Evolutionary conservation across 2,113 vertebrate genomes (phyloP).

Genomic region (Tretioscincus oriximinensis): DNA sequence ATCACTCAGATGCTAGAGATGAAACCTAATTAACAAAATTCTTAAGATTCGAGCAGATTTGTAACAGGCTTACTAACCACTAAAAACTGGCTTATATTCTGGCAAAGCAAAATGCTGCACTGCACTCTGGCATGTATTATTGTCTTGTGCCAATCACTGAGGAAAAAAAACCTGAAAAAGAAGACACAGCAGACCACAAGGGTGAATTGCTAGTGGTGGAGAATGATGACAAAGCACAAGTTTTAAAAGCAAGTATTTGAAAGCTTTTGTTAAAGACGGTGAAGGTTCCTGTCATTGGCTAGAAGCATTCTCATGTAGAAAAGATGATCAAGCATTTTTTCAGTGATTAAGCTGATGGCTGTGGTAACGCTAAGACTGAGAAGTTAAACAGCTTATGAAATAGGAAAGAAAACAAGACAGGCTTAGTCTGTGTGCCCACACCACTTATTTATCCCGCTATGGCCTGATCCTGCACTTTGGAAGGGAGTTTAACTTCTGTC

Average conservation of each 20-base stretch:
- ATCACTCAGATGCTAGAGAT: conserved; percentile 30
- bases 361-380: not conserved
- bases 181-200: conserved; percentile 29
- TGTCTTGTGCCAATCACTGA: not conserved
- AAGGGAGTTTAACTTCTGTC: too few species aligned
- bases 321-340: conserved; percentile 19
- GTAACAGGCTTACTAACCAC: conserved; percentile 35
- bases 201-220: conserved; percentile 39
- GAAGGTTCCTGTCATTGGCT: conserved; percentile 22
- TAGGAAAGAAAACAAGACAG: not conserved
- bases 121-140: conserved; percentile 23
- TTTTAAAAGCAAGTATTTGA: not conserved
- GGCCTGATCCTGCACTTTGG: too few species aligned
- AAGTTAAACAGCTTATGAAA: not conserved
- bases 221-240: conserved; percentile 18
- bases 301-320: not conserved
- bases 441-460: not conserved
- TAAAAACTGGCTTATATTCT: conserved; percentile 36
- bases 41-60: conserved; percentile 33
- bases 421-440: not conserved
- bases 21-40: conserved; percentile 45
- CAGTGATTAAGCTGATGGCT: conserved; percentile 13
- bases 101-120: conserved; percentile 44
- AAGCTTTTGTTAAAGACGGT: not conserved
- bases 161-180: conserved; percentile 35